Conservation (phyloP, 2,797 vertebrate species). For the Florisuga fusca region DNA sequence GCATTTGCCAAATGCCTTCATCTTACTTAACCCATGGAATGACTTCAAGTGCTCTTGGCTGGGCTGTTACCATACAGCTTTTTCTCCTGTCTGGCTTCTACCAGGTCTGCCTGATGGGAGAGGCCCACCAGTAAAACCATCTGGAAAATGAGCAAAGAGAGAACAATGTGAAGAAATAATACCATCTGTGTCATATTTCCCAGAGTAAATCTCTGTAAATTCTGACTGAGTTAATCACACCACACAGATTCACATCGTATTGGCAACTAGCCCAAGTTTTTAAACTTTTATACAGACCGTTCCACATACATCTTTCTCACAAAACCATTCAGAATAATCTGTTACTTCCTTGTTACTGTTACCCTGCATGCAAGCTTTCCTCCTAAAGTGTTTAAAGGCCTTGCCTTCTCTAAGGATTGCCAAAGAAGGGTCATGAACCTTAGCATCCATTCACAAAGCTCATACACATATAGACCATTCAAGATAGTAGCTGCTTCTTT, state of each 20-base stretch:
- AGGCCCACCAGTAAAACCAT: background rate
- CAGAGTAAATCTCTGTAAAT: conserved; percentile 3
- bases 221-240: background rate
- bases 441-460: background rate
- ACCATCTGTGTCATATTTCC: background rate
- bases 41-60: background rate
- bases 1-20: background rate
- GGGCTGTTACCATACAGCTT: fast-evolving
- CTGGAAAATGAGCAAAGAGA: background rate
- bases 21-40: background rate
- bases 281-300: background rate
- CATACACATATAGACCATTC: fast-evolving
- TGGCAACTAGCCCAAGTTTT: background rate
- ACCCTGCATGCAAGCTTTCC: background rate
- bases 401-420: background rate
- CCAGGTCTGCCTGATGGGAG: background rate
- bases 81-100: background rate
- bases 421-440: background rate
- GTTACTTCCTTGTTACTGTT: background rate
- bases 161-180: background rate
- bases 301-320: background rate
- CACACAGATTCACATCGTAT: background rate
- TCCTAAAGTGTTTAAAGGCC: background rate
- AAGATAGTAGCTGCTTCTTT: background rate
- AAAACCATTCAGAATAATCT: background rate